Evolutionary conservation across 1,140 invertebrate species (phyloP), one percentile per base, ranked within the genome.

Genomic region (Lucilia cuprina): DNA sequence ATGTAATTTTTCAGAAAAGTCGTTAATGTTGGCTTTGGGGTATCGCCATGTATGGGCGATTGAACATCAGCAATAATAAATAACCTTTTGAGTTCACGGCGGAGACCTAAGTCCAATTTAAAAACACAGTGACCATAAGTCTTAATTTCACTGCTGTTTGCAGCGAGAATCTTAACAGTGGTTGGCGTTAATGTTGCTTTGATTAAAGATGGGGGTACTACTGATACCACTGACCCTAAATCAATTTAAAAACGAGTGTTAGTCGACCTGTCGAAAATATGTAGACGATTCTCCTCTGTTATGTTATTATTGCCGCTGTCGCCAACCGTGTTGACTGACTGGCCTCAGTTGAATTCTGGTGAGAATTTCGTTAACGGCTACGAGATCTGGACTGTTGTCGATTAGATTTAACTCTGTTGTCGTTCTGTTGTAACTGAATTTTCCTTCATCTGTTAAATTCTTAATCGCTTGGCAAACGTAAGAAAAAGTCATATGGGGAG

Each of bases 11-110:
- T 50, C 55, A 17, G 49, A 21, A 55, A 34, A 82, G 12, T 82
- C 80, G 19, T 82, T n/a, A 30, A 60, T 50, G 49, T 60, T 35
- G 8, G 49, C 5, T 13, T 60, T 60, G 7, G 60, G 60, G 60
- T 83, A 83, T 2, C 60, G 70, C 91, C 91, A 0, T 92, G 86
- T 5, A 92, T 91, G 5, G 91, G 87, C 65, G 88, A 87, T 0
- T 82, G 80, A 0, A 91, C 88, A 49, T 90, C 89, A 8, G 91
- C 91, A 2, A 92, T 84, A n/a, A 91, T 86, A 80, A 92, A 92
- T 12, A 74, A 4, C 82, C 91, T 92, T 13, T 50, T 75, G 47
- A 90, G 89, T 19, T 86, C n/a, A n/a, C n/a, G n/a, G n/a, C n/a
- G n/a, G n/a, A n/a, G n/a, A n/a, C n/a, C n/a, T n/a, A n/a, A n/a